phyloP scores from a whole-genome alignment of 2,797 vertebrate species.

The Poeciliopsis turneri region DNA sequence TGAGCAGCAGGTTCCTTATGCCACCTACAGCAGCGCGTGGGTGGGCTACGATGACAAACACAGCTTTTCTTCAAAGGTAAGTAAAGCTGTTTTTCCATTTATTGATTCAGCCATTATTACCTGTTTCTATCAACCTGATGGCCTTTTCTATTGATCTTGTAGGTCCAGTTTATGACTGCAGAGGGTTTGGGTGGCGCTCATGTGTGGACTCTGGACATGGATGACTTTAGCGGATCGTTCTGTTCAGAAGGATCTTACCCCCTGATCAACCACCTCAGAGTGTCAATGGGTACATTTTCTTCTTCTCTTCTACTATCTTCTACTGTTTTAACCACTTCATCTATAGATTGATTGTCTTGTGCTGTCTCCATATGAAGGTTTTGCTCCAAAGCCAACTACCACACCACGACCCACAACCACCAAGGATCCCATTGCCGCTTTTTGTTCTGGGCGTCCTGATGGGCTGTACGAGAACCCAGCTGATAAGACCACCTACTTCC shows the following conservation, averaged over 20 bases:
- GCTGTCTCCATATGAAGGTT: conserved; percentile 61
- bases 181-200: conserved; percentile 76
- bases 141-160: not conserved
- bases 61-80: conserved; percentile 79
- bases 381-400: conserved; percentile 79
- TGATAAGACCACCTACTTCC: conserved; percentile 75
- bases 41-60: conserved; percentile 76
- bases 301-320: not conserved
- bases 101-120: not conserved
- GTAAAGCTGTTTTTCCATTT: conserved; percentile 20
- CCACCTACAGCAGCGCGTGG: conserved; percentile 73
- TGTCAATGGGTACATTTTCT: conserved; percentile 66
- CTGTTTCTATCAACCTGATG: not conserved
- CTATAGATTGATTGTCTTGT: not conserved
- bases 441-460: conserved; percentile 74
- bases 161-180: conserved; percentile 76
- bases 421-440: conserved; percentile 62
- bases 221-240: conserved; percentile 80
- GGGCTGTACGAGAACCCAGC: conserved; percentile 74
- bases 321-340: not conserved
- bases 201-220: conserved; percentile 81
- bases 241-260: conserved; percentile 75
- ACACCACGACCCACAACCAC: conserved; percentile 75
- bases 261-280: conserved; percentile 79
- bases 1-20: conserved; percentile 79